Evolutionary conservation across 2,797 vertebrate species (phyloP), one percentile per base, ranked within the genome.

Genomic region (Cossypha niveicapilla): DNA sequence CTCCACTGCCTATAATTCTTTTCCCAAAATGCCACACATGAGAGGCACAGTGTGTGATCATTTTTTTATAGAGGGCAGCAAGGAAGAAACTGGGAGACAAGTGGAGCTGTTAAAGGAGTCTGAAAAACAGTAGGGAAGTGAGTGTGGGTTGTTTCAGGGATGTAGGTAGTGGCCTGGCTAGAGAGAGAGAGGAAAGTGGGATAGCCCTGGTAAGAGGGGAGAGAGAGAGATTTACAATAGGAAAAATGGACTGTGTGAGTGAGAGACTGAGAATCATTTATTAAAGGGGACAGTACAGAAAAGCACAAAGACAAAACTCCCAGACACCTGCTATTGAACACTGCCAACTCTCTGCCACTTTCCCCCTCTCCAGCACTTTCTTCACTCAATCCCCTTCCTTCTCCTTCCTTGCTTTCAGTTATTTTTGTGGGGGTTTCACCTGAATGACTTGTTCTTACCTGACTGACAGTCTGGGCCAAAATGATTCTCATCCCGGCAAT

Each of bases 381-480:
- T 6, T 81, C 66, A 72, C 30, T 47, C 72, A 74, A 13, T 11
- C 8, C 9, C 53, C 39, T 56, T 28, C 37, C 18, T 71, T 18
- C 27, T 50, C 54, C 17, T 83, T 54, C n/a, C 15, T 70, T 72
- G 42, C 24, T 73, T 60, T 70, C 53, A 39, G 28, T 32, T 67
- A 37, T 63, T 58, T 89, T 44, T 60, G 17, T 71, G 67, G 15
- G 65, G 5, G 34, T 63, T 72, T 87, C 63, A 34, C n/a, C 37
- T 74, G 48, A 79, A 72, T 39, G n/a, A 51, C 35, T 75, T 30
- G 39, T 74, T 48, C 97, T 97, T 94, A 99, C 99, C 98, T 97
- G 98, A 98, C 53, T 97, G 97, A 90, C 99, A 99, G 63, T 98
- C 97, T 21, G 97, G 96, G 50, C 99, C 99, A 30, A 97, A 99